Evolutionary conservation across 2,113 vertebrate species (phyloP).

Genomic region (Tauraco erythrolophus): DNA sequence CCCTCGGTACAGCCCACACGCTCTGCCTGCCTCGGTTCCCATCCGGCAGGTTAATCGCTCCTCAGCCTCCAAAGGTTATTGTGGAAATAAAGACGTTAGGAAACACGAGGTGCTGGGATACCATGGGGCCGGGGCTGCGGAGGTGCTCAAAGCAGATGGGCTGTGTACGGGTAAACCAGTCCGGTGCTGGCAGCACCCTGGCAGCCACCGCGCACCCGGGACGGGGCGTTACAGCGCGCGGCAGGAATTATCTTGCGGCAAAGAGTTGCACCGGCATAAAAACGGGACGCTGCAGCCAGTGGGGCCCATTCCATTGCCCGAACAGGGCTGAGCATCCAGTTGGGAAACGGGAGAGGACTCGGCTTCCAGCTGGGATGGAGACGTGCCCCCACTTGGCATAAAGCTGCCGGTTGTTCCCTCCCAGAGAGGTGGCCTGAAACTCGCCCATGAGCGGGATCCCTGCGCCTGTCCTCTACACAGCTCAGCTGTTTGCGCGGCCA

Average conservation of each 20-base stretch:
- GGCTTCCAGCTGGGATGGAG: not conserved
- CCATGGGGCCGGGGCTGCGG: accelerated
- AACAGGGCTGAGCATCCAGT: not conserved
- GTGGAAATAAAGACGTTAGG: not conserved
- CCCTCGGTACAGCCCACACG: not conserved
- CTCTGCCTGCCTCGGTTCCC: not conserved
- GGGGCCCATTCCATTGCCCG: accelerated
- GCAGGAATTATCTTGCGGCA: not conserved
- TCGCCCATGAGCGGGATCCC: not conserved
- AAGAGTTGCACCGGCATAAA: not conserved
- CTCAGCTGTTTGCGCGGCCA: slow-evolving; percentile 13
- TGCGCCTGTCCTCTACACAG: not conserved
- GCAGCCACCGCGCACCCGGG: not conserved
- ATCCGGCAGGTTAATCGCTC: not conserved
- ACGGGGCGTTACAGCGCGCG: not conserved
- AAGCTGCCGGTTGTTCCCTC: not conserved
- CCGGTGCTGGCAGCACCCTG: not conserved
- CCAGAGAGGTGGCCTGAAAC: not conserved
- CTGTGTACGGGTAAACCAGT: not conserved
- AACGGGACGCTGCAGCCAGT: not conserved
- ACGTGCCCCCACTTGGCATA: accelerated
- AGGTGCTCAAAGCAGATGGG: not conserved
- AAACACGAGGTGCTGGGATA: accelerated
- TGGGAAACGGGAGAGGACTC: not conserved
- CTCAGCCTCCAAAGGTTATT: not conserved